phyloP scores from a whole-genome alignment of 1,140 invertebrate species.

The Drosophila truncata region DNA sequence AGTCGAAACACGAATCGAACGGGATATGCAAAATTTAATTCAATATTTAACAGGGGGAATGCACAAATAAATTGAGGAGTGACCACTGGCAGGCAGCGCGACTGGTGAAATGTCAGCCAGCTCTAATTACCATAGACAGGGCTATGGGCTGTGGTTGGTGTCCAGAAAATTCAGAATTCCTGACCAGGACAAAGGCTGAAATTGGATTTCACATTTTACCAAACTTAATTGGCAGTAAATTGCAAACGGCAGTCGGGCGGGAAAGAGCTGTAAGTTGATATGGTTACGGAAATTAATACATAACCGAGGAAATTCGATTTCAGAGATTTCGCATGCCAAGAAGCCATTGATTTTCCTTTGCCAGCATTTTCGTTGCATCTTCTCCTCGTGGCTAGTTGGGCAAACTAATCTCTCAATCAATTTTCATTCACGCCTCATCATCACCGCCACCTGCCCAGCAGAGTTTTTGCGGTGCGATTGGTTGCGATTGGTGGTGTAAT shows the following conservation, averaged over 20 bases:
- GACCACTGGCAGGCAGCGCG: background rate
- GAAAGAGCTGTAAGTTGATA: constrained; percentile 32
- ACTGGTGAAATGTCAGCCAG: constrained; percentile 51
- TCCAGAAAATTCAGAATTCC: constrained; percentile 1
- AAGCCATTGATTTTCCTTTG: constrained; percentile 1
- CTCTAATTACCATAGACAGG: constrained; percentile 49
- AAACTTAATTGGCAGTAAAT: constrained; percentile 46
- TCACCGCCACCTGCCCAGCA: constrained; percentile 1
- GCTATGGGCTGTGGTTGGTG: background rate
- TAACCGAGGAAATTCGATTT: constrained; percentile 31
- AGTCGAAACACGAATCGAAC: constrained; percentile 24
- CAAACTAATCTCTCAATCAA: constrained; percentile 47
- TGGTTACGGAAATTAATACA: constrained; percentile 39
- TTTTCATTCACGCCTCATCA: constrained; percentile 39
- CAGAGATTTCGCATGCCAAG: background rate
- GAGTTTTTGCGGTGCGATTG: constrained; percentile 16
- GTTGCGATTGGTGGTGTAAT: constrained; percentile 18
- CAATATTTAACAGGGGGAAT: constrained; percentile 40
- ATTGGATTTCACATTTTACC: constrained; percentile 29
- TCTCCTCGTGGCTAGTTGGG: constrained; percentile 18
- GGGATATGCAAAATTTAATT: constrained; percentile 31
- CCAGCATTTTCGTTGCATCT: constrained; percentile 5
- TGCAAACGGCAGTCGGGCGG: constrained; percentile 25
- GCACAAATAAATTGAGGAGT: constrained; percentile 22
- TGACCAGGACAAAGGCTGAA: constrained; percentile 16